Evolutionary conservation across 1,140 invertebrate species (phyloP).

Genomic region (Halyomorpha halys): DNA sequence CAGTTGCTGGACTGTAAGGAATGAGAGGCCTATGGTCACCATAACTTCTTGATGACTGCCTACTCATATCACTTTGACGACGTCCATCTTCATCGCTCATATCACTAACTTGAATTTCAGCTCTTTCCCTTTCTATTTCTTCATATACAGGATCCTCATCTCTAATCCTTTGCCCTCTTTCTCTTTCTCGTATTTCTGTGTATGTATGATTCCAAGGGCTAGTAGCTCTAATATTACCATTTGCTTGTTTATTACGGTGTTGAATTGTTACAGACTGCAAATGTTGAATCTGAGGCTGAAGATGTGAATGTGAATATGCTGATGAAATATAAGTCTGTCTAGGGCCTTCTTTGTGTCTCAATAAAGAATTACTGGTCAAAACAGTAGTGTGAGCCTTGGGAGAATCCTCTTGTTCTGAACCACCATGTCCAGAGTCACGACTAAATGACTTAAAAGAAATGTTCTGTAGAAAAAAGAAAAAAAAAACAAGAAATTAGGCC

Average conservation of each 20-base stretch:
- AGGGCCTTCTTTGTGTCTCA: slow-evolving; percentile 20
- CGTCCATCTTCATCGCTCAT: slow-evolving; percentile 67
- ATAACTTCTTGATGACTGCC: slow-evolving; percentile 66
- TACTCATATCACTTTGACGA: slow-evolving; percentile 62
- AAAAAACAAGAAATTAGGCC: slow-evolving; percentile 12
- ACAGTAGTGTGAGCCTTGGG: slow-evolving; percentile 45
- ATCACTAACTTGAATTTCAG: slow-evolving; percentile 60
- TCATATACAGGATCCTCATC: slow-evolving; percentile 74
- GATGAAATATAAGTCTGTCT: slow-evolving; percentile 28
- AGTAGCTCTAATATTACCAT: slow-evolving; percentile 31
- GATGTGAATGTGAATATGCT: slow-evolving; percentile 27
- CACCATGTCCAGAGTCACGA: slow-evolving; percentile 50
- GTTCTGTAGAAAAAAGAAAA: slow-evolving; percentile 45
- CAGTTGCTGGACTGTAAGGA: slow-evolving; percentile 47
- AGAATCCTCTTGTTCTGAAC: slow-evolving; percentile 53
- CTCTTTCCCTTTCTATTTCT: slow-evolving; percentile 56
- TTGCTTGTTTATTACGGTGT: slow-evolving; percentile 36
- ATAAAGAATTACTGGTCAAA: slow-evolving; percentile 30
- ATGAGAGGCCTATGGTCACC: slow-evolving; percentile 68
- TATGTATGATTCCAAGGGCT: slow-evolving; percentile 47
- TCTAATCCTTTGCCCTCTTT: slow-evolving; percentile 39
- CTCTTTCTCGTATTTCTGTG: slow-evolving; percentile 46
- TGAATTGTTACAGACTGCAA: slow-evolving; percentile 32
- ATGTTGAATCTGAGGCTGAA: slow-evolving; percentile 25
- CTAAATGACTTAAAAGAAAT: slow-evolving; percentile 60